These are phyloP conservation scores for Andinoacara biseriatus DNA, from an alignment of 2,113 vertebrate species.

Conservation along the genomic window DNA sequence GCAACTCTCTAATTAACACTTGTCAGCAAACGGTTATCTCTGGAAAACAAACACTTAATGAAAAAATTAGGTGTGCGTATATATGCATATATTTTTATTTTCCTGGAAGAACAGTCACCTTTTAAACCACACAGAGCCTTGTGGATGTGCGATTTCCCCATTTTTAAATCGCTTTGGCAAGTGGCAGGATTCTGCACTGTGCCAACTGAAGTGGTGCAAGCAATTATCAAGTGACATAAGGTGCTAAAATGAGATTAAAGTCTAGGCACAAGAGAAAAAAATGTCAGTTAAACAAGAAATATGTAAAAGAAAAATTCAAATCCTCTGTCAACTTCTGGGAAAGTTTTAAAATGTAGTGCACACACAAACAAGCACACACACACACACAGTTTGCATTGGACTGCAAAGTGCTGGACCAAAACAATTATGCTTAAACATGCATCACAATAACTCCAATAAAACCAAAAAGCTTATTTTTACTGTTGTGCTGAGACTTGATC, in stretches of 20 bases:
- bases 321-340: not conserved
- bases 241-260: not conserved
- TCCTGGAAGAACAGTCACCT: slow-evolving; percentile 1
- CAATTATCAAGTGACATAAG: slow-evolving; percentile 2
- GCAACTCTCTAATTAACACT: slow-evolving; percentile 46
- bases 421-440: slow-evolving; percentile 2
- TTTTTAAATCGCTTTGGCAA: not conserved
- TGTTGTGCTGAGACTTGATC: not conserved
- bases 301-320: not conserved
- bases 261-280: not conserved
- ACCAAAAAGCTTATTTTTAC: not conserved
- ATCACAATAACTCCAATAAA: not conserved
- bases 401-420: not conserved
- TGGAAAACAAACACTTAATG: slow-evolving; percentile 41
- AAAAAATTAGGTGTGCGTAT: slow-evolving; percentile 25
- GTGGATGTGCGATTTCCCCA: not conserved
- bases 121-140: not conserved
- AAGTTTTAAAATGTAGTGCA: not conserved
- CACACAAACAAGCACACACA: too few relatives aligned
- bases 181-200: slow-evolving; percentile 19
- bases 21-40: slow-evolving; percentile 50
- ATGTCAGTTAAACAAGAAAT: slow-evolving; percentile 1
- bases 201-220: not conserved
- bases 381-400: not conserved
- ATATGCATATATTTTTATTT: slow-evolving; percentile 5